A percentile compares a stretch with the other conserved stretches of the same genome.
Conservation (phyloP, 2,797 vertebrate genomes). For the Philypnodon macrostomus region DNA sequence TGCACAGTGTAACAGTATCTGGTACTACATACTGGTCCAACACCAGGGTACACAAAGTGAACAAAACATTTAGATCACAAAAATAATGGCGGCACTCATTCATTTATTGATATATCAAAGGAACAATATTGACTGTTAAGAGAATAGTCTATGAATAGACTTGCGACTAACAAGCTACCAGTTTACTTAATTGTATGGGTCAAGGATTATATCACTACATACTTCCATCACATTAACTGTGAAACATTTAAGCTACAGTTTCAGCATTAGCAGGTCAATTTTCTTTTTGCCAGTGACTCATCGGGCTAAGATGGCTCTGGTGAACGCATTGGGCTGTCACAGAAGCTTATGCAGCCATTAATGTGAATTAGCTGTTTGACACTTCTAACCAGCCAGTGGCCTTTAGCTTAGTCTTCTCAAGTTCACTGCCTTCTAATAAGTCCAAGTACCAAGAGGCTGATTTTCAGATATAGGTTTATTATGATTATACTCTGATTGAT, state of each 20-base stretch:
- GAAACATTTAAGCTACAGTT: background rate
- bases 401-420: background rate
- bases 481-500: no score
- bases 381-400: background rate
- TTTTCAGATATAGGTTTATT: no score
- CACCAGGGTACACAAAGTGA: constrained; percentile 8
- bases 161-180: no score
- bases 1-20: constrained; percentile 11
- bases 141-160: no score
- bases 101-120: no score
- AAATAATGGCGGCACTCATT: no score
- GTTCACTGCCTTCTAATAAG: no score
- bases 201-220: background rate
- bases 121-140: no score
- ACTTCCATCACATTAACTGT: background rate
- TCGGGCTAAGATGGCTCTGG: background rate
- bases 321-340: background rate
- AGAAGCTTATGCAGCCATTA: background rate
- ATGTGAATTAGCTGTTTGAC: no score
- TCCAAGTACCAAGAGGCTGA: no score
- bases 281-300: constrained; percentile 2
- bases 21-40: background rate
- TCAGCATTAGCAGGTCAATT: background rate
- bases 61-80: constrained; percentile 8
- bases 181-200: background rate